Base-by-base conservation (phyloP, 2,888 invertebrate genomes). In the Nemurella pictetii region DNA sequence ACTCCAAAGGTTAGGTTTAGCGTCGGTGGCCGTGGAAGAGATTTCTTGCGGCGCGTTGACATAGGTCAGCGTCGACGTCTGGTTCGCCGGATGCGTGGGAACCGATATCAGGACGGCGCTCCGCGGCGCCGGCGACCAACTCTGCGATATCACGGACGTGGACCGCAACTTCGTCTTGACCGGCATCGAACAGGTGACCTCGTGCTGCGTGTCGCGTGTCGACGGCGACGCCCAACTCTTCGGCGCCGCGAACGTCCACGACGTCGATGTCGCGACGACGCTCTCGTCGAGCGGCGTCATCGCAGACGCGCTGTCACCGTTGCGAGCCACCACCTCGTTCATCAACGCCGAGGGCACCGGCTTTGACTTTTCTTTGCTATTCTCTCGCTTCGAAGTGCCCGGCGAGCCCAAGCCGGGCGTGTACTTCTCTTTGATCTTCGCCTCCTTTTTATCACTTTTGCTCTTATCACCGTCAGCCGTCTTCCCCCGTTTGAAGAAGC, bases 171-270 rank as follows among this genome's bases (percentile, higher is more conserved):
- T n/a, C 27, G 75, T 75, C 27, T 26, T 26, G 25, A 15, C 25
- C 3, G 27, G 20, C 4, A 30, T 15, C 28, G 78, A 29, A 78
- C 30, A 78, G n/a, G 55, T 55, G 55, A 9, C 75, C 26, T 75
- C 75, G 7, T 35, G 86, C 87, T 35, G 86, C 87, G 75, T 86
- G 85, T 86, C 87, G 87, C 27, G 87, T 86, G 5, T 83, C 84
- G 72, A 29, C 85, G 77, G 86, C 86, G 27, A 87, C 86, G 84
- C 86, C 88, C 77, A 83, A 86, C 86, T 87, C 87, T 85, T 89
- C 87, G 82, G 86, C 87, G 28, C 89, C 88, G n/a, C 83, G 84
- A 3, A 86, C 83, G 20, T 86, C 83, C 55, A 55, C 87, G 29
- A 89, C 88, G 25, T 83, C 84, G 1, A 86, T 83, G 20, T 86